These are phyloP conservation scores for Mylabris phalerata DNA, from an alignment of 1,140 invertebrate species.

Conservation along the genomic window DNA sequence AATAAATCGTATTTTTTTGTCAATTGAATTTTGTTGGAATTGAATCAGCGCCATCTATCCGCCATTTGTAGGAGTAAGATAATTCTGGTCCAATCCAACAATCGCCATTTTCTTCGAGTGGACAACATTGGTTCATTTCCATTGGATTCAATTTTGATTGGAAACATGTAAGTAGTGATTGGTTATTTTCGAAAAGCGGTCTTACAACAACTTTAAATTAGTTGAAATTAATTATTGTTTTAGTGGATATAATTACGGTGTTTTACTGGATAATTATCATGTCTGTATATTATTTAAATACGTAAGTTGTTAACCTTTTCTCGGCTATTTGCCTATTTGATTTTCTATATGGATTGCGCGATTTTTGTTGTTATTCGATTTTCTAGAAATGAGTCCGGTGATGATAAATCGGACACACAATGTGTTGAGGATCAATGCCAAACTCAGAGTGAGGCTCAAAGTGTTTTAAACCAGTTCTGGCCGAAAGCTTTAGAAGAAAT, in stretches of 20 bases:
- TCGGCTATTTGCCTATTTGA: neutral
- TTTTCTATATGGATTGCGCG: no score
- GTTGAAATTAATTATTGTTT: no score
- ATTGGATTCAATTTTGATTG: constrained; percentile 12
- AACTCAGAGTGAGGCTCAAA: constrained; percentile 53
- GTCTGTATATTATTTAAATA: constrained; percentile 19
- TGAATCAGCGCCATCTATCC: neutral
- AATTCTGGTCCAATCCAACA: neutral
- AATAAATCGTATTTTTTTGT: neutral
- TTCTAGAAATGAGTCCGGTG: constrained; percentile 17
- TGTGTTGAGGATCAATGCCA: constrained; percentile 34
- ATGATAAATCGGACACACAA: constrained; percentile 30
- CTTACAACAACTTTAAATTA: constrained; percentile 6
- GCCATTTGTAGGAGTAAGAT: neutral
- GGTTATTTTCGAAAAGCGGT: constrained; percentile 11
- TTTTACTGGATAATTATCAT: neutral
- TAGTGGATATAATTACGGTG: no score
- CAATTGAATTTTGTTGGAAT: neutral
- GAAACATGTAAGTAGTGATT: constrained; percentile 21
- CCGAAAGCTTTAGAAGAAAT: constrained; percentile 70
- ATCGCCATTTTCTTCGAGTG: constrained; percentile 2
- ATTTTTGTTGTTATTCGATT: neutral
- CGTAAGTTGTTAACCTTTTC: constrained; percentile 9
- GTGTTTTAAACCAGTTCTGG: constrained; percentile 67
- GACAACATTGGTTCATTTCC: neutral